phyloP scores from a whole-genome alignment of 1,140 invertebrate species.

The Papilio xuthus region DNA sequence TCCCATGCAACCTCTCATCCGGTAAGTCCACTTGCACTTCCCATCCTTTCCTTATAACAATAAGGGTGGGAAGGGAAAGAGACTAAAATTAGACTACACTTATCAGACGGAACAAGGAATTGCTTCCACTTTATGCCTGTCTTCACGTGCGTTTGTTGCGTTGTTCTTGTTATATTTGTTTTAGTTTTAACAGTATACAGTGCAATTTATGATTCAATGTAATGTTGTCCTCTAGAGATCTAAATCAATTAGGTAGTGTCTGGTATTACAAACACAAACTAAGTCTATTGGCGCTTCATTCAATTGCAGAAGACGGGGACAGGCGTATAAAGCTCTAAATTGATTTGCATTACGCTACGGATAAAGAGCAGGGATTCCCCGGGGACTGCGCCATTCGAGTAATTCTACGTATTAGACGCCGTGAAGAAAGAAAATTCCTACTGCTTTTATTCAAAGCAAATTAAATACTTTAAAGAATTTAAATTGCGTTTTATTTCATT shows the following conservation, averaged over 20 bases:
- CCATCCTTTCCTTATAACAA: no score
- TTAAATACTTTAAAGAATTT: constrained; percentile 19
- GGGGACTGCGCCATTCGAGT: constrained; percentile 11
- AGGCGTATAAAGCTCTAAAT: constrained; percentile 21
- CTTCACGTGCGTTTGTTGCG: neutral
- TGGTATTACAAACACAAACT: constrained; percentile 12
- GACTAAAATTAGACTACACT: no score
- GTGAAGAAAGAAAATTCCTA: constrained; percentile 12
- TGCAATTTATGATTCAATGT: neutral
- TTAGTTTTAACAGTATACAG: neutral
- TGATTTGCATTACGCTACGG: constrained; percentile 20
- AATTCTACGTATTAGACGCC: constrained; percentile 12
- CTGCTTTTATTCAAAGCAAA: neutral
- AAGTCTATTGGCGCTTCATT: neutral
- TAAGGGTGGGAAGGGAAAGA: no score
- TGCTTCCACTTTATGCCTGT: no score
- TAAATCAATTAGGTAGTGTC: constrained; percentile 8
- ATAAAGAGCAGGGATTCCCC: constrained; percentile 11
- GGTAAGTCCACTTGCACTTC: no score
- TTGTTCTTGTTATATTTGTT: neutral
- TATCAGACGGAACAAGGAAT: no score
- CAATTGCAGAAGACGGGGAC: constrained; percentile 11
- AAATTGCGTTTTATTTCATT: neutral
- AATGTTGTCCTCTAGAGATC: neutral
- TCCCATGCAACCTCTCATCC: no score